A percentile compares a stretch with the other conserved stretches of the same genome.
Evolutionary conservation across 1,140 invertebrate genomes (phyloP).

Genomic region (Centruroides sculpturatus): DNA sequence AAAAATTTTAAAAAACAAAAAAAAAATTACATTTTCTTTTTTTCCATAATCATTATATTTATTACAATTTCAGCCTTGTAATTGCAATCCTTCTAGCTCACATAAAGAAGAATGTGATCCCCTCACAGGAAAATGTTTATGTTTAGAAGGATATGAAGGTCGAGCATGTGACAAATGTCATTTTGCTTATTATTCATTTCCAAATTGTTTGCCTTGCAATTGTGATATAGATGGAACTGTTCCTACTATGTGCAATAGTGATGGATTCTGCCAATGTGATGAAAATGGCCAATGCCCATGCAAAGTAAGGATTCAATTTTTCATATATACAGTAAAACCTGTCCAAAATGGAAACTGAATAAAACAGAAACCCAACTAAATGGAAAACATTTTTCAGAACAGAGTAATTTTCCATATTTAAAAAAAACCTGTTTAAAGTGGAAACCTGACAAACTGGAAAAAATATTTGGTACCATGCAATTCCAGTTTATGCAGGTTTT

Average conservation of each 20-base stretch:
- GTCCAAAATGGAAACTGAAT: too few relatives aligned
- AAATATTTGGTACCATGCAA: too few relatives aligned
- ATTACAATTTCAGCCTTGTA: slow-evolving; percentile 40
- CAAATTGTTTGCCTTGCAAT: slow-evolving; percentile 64
- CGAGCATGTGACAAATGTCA: slow-evolving; percentile 60
- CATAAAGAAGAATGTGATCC: slow-evolving; percentile 53
- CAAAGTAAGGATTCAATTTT: slow-evolving; percentile 39
- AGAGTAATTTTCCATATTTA: too few relatives aligned
- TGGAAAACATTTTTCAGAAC: too few relatives aligned
- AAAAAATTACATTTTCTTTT: too few relatives aligned
- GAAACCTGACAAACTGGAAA: too few relatives aligned
- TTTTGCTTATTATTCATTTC: slow-evolving; percentile 75
- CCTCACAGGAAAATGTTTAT: slow-evolving; percentile 60
- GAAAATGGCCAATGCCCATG: slow-evolving; percentile 70
- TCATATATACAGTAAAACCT: too few relatives aligned
- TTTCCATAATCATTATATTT: too few relatives aligned
- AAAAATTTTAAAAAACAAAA: too few relatives aligned
- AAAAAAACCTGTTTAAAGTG: too few relatives aligned
- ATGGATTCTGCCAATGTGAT: slow-evolving; percentile 42
- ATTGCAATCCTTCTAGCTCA: slow-evolving; percentile 57
- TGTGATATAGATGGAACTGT: slow-evolving; percentile 56
- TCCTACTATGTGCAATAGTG: slow-evolving; percentile 38
- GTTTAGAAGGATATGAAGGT: slow-evolving; percentile 63
- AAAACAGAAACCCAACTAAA: too few relatives aligned
- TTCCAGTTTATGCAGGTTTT: too few relatives aligned